Evolutionary conservation across 2,797 vertebrate genomes (phyloP).

Genomic region (Tokudaia muenninki): DNA sequence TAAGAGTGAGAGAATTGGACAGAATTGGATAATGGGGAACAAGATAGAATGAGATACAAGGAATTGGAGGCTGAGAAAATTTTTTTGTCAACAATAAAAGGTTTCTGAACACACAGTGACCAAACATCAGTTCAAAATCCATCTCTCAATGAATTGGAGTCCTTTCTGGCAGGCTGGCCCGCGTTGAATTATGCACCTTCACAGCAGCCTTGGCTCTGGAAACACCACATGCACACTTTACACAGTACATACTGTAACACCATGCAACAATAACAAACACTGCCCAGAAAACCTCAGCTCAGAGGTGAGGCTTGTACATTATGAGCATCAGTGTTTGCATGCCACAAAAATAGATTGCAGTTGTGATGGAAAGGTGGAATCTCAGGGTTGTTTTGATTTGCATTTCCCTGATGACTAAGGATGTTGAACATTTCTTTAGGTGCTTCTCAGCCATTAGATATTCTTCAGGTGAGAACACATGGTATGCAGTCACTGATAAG

Average conservation of each 20-base stretch:
- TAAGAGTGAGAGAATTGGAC: too few relatives aligned
- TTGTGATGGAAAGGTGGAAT: neutral
- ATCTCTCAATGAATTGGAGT: neutral
- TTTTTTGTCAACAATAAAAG: neutral
- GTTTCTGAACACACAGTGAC: neutral
- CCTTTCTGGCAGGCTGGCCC: neutral
- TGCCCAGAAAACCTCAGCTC: neutral
- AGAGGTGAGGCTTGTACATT: neutral
- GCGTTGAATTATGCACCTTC: neutral
- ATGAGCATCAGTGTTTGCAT: neutral
- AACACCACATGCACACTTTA: neutral
- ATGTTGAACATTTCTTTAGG: too few relatives aligned
- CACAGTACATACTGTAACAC: fast-evolving
- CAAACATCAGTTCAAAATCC: neutral
- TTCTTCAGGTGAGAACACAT: too few relatives aligned
- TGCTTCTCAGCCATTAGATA: too few relatives aligned
- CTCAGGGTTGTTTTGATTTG: too few relatives aligned
- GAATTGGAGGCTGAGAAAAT: neutral
- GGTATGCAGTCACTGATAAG: too few relatives aligned
- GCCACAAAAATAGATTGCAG: neutral
- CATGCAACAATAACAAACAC: neutral
- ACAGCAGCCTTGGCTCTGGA: neutral
- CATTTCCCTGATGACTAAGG: too few relatives aligned
- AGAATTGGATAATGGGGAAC: neutral
- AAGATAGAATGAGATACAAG: neutral